These are phyloP conservation scores for Elymnias hypermnestra DNA, from an alignment of 1,140 invertebrate species.

Conservation along the genomic window DNA sequence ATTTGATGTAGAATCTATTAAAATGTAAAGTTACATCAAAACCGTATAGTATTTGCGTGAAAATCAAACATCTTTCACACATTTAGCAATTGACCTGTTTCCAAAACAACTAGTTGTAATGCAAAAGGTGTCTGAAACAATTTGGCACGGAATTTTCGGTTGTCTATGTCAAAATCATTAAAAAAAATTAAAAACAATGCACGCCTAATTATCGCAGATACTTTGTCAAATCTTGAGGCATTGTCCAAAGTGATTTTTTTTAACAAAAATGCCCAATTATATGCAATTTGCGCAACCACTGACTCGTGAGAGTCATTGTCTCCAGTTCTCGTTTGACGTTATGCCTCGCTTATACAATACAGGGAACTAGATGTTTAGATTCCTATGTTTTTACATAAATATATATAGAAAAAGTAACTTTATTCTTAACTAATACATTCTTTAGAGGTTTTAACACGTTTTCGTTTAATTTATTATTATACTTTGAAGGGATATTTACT, in stretches of 20 bases:
- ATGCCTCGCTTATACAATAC: conserved; percentile 4
- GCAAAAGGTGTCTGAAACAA: too few species aligned
- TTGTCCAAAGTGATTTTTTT: conserved; percentile 3
- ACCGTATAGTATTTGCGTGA: too few species aligned
- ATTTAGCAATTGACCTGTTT: background rate
- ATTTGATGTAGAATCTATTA: too few species aligned
- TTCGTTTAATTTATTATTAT: background rate
- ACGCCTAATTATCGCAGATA: background rate
- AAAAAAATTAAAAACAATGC: background rate
- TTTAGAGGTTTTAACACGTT: background rate
- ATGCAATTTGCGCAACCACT: background rate
- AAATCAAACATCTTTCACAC: background rate
- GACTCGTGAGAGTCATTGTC: conserved; percentile 1
- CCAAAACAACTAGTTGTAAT: background rate
- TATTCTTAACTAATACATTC: background rate
- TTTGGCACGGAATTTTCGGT: background rate
- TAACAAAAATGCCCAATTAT: conserved; percentile 3
- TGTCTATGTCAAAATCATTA: background rate
- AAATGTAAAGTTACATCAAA: too few species aligned
- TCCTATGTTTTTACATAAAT: background rate
- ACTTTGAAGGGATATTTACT: background rate
- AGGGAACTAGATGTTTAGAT: conserved; percentile 5
- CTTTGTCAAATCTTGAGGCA: conserved; percentile 2
- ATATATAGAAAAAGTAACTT: background rate
- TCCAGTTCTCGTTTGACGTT: background rate